These are phyloP conservation scores for Sciurus vulgaris DNA, from an alignment of 2,797 vertebrate species.

Conservation along the genomic window DNA sequence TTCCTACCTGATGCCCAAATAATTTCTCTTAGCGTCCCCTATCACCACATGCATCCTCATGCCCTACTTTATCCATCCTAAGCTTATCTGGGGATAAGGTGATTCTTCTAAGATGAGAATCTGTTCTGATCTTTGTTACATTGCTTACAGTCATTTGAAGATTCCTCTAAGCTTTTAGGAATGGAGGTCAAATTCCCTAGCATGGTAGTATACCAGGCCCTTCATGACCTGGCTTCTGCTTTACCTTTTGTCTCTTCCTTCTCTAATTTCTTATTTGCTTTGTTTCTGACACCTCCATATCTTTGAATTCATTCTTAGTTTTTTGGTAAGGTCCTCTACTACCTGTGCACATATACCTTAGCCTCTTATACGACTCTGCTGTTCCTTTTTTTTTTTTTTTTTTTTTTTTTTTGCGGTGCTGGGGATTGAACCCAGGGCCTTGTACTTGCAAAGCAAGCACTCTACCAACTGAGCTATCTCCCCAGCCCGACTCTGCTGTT, in stretches of 20 bases:
- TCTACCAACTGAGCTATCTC: no score
- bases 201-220: background rate
- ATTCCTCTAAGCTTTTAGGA: background rate
- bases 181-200: background rate
- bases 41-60: background rate
- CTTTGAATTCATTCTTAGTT: slow-evolving; percentile 5
- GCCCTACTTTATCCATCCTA: background rate
- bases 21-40: background rate
- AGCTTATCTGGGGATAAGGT: background rate
- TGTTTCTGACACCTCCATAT: background rate
- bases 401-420: no score
- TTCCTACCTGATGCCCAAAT: background rate
- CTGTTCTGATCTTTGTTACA: background rate
- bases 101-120: slow-evolving; percentile 8
- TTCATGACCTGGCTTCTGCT: background rate
- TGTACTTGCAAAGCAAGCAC: no score
- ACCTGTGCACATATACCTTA: background rate
- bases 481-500: background rate
- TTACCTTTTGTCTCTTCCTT: background rate
- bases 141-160: background rate
- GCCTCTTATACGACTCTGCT: background rate
- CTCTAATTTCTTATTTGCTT: background rate
- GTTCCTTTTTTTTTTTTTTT: no score
- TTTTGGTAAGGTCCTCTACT: background rate
- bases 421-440: no score